Evolutionary conservation across 2,888 invertebrate species (phyloP).

Genomic region (Protonemura montana): DNA sequence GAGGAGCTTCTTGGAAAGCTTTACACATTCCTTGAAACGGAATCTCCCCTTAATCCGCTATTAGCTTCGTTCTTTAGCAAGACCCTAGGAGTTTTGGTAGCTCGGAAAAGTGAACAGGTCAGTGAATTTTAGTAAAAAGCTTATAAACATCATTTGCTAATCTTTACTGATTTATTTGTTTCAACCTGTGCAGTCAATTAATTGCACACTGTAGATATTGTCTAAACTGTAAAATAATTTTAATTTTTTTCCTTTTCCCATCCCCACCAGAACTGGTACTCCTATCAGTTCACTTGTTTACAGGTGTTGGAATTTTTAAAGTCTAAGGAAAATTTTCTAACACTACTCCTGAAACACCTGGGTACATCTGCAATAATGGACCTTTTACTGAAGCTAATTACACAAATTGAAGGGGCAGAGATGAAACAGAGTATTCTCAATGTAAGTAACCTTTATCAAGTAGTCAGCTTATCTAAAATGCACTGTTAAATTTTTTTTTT

Average conservation of each 20-base stretch:
- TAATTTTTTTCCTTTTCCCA: slow-evolving; percentile 45
- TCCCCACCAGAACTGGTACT: slow-evolving; percentile 80
- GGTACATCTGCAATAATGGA: slow-evolving; percentile 95
- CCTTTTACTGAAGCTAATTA: slow-evolving; percentile 84
- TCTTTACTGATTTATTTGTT: too few relatives aligned
- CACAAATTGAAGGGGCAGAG: slow-evolving; percentile 79
- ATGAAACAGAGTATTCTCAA: slow-evolving; percentile 74
- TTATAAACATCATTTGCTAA: too few relatives aligned
- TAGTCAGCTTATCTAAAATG: too few relatives aligned
- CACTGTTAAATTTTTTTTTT: too few relatives aligned
- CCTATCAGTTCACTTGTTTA: slow-evolving; percentile 89
- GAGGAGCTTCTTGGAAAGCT: slow-evolving; percentile 81
- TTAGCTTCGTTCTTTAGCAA: slow-evolving; percentile 96
- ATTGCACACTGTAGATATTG: too few relatives aligned
- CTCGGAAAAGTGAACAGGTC: slow-evolving; percentile 86
- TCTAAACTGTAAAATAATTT: slow-evolving; percentile 36
- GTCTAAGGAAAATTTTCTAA: slow-evolving; percentile 84
- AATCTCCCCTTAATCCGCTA: slow-evolving; percentile 89
- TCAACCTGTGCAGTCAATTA: too few relatives aligned
- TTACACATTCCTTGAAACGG: slow-evolving; percentile 86
- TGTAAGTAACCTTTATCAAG: too few relatives aligned
- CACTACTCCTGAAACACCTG: slow-evolving; percentile 86
- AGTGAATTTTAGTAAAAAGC: too few relatives aligned
- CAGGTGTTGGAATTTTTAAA: slow-evolving; percentile 93
- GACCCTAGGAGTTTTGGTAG: slow-evolving; percentile 89